phyloP scores from a whole-genome alignment of 2,113 vertebrate species.

The Oreochromis tanganicae region DNA sequence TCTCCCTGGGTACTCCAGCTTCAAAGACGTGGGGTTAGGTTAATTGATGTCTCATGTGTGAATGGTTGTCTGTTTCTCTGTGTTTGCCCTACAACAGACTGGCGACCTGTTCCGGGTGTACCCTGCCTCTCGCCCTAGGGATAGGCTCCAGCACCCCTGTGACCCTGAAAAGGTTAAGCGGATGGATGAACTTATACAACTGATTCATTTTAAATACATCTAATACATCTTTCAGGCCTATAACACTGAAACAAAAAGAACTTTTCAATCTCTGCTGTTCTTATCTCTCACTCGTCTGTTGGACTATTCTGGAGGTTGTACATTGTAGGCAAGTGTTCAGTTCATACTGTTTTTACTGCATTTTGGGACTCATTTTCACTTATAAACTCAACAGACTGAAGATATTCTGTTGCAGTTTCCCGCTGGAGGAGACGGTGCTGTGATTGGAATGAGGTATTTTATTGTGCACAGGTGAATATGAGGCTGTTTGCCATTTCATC shows the following conservation, averaged over 20 bases:
- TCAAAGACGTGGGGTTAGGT: background rate
- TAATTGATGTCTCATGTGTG: background rate
- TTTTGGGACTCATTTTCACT: background rate
- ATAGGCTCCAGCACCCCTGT: background rate
- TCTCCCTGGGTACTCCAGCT: background rate
- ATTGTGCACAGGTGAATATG: background rate
- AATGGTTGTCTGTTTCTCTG: background rate
- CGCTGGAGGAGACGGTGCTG: background rate
- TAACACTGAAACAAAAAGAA: background rate
- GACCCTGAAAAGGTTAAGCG: background rate
- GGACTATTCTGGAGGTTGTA: background rate
- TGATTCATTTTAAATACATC: background rate
- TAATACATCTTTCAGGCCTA: background rate
- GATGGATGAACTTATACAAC: background rate
- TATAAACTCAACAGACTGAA: background rate
- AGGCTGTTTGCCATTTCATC: background rate
- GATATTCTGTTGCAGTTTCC: background rate
- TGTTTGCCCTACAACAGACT: background rate
- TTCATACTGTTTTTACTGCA: background rate
- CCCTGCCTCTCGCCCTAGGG: background rate
- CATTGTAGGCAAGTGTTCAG: background rate
- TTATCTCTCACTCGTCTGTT: background rate
- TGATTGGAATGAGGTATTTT: background rate
- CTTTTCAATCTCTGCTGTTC: background rate
- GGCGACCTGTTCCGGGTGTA: background rate